Evolutionary conservation across 2,888 invertebrate species (phyloP), one percentile per base, ranked within the genome.

Genomic region (Eretmocerus hayati): DNA sequence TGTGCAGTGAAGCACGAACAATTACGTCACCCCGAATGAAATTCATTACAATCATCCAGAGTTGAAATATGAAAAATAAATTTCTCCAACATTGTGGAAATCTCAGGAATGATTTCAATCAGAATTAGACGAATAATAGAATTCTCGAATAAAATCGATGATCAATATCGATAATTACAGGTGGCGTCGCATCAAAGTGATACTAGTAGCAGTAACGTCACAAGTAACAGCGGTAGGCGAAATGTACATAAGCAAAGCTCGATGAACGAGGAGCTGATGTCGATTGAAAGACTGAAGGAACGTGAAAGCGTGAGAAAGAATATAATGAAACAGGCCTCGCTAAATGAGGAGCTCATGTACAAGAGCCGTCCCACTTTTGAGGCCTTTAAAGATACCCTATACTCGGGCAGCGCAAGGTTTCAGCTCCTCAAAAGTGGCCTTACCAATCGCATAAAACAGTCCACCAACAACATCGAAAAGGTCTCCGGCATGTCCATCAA

Each of bases 221-320:
- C n/a, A n/a, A n/a, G n/a, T n/a, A n/a, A n/a, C n/a, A n/a, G 39
- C 18, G 42, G 54, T 11, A 65, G 60, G 42, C 62, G 79, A 31
- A 81, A 79, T 22, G 83, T 85, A 6, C 76, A 82, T 54, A 88
- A 92, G 64, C 91, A 92, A 68, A 84, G 87, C 55, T 91, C 91
- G 2, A 77, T 92, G 52, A 91, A 91, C 64, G 91, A 91, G 67
- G 91, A 91, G 66, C 74, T 90, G 13, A 89, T 91, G 85, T 90
- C 88, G 3, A 83, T 83, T n/a, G 90, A 90, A 61, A 75, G 91
- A 46, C 72, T 90, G 61, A 75, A 84, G 52, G 91, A 91, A 67
- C 90, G 90, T 62, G 90, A 90, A 66, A 77, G 79, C 40, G 80
- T 91, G 18, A 77, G 87, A 49, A 84, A 84, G 63, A 87, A 90